Evolutionary conservation across 1,140 invertebrate genomes (phyloP).

Genomic region (Octopus sinensis): DNA sequence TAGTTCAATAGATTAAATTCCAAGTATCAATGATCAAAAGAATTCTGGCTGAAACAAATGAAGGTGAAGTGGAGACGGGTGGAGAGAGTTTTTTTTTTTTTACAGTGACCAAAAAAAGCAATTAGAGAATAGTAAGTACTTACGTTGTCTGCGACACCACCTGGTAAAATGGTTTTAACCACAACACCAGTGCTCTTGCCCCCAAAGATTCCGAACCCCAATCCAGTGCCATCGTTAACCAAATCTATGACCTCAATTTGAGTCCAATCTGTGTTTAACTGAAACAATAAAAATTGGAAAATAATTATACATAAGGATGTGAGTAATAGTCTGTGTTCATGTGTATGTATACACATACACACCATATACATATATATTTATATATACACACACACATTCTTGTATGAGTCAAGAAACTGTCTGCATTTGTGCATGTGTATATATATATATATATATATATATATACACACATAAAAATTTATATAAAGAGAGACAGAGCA

Average conservation of each 20-base stretch:
- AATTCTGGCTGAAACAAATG: no score
- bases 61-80: no score
- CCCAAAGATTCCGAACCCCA: conserved; percentile 94
- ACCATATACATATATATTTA: no score
- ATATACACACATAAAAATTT: no score
- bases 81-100: not conserved
- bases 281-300: conserved; percentile 36
- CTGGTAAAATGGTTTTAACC: conserved; percentile 89
- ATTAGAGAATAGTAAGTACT: conserved; percentile 40
- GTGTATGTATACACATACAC: no score
- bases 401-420: no score
- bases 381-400: no score
- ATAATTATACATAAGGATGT: not conserved
- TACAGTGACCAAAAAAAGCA: conserved; percentile 1
- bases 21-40: no score
- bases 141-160: conserved; percentile 86
- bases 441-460: no score
- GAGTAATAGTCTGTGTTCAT: not conserved
- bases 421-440: no score
- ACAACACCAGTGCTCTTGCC: conserved; percentile 94
- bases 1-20: no score
- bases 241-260: conserved; percentile 94
- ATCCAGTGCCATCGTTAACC: conserved; percentile 89
- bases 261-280: conserved; percentile 90
- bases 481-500: no score